Base-by-base conservation (phyloP, 2,888 invertebrate species). In the Plagodis pulveraria region DNA sequence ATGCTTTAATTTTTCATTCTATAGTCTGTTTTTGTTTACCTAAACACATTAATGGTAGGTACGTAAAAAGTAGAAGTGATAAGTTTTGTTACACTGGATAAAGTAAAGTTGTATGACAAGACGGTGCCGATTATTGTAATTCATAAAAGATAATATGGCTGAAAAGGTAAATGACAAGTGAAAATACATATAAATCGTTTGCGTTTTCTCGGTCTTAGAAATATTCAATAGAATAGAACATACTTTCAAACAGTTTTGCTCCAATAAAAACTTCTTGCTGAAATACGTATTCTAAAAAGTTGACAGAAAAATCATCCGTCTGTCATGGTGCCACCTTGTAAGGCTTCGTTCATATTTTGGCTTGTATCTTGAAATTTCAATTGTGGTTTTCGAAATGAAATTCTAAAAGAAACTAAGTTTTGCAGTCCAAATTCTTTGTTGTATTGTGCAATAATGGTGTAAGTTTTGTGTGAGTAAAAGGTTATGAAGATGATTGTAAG, bases 341-440 rank as follows among this genome's bases (percentile, higher is more conserved):
- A 68, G 72, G 70, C 58, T 75, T 71, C 70, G 67, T 70, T 10
- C 22, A 33, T 34, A n/a, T 35, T 70, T 74, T 81, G 75, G 65
- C 70, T 66, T 72, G 66, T 64, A 61, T 66, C 51, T 50, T 53
- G 63, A 75, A 77, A 75, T 74, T 70, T 50, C n/a, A 38, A 70
- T 69, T 71, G 66, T 62, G 10, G 0, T 8, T 47, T 50, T 55
- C 62, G 50, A 53, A 48, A 64, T 61, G 52, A 48, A 57, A 63
- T 60, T 12, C 38, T 64, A 63, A 65, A 62, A 22, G 22, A 22
- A 62, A 63, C 65, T 68, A 65, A 49, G 40, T 49, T 36, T 56
- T 36, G 47, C 53, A 61, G 47, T 65, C 60, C 69, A 66, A 53
- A 56, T 62, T 60, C 46, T 49, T 12, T 44, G 57, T 62, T 55